Evolutionary conservation across 2,888 invertebrate genomes (phyloP).

Genomic region (Oscheius sp.): DNA sequence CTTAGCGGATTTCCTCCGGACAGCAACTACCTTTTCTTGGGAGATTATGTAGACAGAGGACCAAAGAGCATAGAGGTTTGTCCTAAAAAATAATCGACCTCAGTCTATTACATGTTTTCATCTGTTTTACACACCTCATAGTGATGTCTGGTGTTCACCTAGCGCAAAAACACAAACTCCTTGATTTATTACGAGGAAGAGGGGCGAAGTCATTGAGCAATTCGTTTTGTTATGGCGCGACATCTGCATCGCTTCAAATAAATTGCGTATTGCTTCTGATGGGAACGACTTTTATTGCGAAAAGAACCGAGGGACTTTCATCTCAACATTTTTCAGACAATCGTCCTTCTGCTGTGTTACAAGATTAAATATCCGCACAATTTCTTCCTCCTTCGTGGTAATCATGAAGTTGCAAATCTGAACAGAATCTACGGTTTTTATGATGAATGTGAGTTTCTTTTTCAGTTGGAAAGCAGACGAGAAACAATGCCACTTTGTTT

Average conservation of each 20-base stretch:
- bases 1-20: conserved; percentile 59
- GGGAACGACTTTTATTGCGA: not conserved
- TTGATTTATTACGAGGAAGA: not conserved
- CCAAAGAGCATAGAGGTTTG: conserved; percentile 59
- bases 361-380: conserved; percentile 69
- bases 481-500: no score
- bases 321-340: conserved; percentile 54
- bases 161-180: not conserved
- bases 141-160: conserved; percentile 14
- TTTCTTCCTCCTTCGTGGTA: conserved; percentile 68
- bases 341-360: conserved; percentile 66
- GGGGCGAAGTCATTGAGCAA: not conserved
- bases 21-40: conserved; percentile 58
- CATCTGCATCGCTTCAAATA: conserved; percentile 14
- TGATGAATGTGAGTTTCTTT: conserved; percentile 63
- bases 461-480: not conserved
- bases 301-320: not conserved
- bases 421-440: conserved; percentile 69
- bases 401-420: conserved; percentile 67
- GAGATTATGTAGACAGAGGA: conserved; percentile 62
- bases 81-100: no score
- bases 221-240: not conserved
- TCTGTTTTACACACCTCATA: conserved; percentile 1
- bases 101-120: no score
- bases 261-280: conserved; percentile 9